Evolutionary conservation across 1,140 invertebrate species (phyloP).

Genomic region (Lucilia cuprina): DNA sequence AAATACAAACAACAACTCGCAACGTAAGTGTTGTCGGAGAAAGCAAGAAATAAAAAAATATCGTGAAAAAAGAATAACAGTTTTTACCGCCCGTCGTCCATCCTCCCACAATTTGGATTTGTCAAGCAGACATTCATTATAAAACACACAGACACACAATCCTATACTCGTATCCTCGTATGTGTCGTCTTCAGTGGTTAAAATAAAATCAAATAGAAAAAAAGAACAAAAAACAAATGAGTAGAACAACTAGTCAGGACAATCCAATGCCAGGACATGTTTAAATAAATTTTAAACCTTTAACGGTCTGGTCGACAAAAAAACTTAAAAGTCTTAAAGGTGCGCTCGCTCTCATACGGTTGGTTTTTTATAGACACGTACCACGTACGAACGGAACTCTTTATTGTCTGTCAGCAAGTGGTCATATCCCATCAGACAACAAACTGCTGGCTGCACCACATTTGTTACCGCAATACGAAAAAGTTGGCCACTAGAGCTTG

Average conservation of each 20-base stretch:
- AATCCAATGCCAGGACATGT: conserved; percentile 31
- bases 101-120: neutral
- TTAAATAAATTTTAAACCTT: conserved; percentile 38
- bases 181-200: neutral
- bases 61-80: neutral
- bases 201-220: neutral
- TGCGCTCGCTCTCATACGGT: neutral
- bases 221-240: neutral
- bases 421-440: conserved; percentile 31
- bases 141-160: neutral
- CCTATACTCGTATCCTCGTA: neutral
- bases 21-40: neutral
- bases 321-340: neutral
- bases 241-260: conserved; percentile 8
- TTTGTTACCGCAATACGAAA: conserved; percentile 32
- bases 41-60: neutral
- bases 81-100: neutral
- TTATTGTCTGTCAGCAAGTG: conserved; percentile 30
- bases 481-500: conserved; percentile 29
- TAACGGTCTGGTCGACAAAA: conserved; percentile 32
- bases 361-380: neutral
- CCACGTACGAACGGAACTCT: conserved; percentile 20
- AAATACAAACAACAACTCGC: neutral
- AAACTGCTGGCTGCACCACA: conserved; percentile 16
- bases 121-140: neutral